Evolutionary conservation across 2,888 invertebrate genomes (phyloP).

Genomic region (Nyleta sp.): DNA sequence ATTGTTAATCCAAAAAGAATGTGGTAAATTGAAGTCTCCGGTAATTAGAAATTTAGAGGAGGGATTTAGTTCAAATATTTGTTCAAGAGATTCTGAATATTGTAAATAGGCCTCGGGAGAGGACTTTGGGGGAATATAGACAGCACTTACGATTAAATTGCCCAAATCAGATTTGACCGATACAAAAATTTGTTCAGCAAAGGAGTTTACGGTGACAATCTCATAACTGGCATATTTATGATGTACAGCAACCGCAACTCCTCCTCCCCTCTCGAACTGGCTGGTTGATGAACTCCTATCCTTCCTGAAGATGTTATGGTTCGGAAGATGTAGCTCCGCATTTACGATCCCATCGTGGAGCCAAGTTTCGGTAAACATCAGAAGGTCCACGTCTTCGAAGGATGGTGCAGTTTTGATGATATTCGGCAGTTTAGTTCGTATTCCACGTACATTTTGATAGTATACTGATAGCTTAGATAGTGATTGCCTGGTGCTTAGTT

Average conservation of each 20-base stretch:
- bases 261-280: neutral
- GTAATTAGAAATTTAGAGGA: neutral
- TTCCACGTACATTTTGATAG: conserved; percentile 7
- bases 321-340: neutral
- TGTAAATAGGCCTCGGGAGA: neutral
- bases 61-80: conserved; percentile 1
- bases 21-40: conserved; percentile 12
- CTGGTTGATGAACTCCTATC: neutral
- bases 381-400: neutral
- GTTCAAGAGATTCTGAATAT: neutral
- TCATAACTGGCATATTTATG: neutral
- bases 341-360: neutral
- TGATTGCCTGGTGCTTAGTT: neutral
- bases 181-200: conserved; percentile 1
- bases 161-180: neutral
- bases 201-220: neutral
- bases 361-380: conserved; percentile 4
- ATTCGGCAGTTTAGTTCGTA: neutral
- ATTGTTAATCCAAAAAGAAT: neutral
- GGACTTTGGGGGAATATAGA: neutral
- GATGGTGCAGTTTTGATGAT: neutral
- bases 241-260: neutral
- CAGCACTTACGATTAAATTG: neutral
- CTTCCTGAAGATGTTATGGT: neutral
- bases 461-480: neutral